Base-by-base conservation (phyloP, 2,113 vertebrate species). In the Sylvia atricapilla region DNA sequence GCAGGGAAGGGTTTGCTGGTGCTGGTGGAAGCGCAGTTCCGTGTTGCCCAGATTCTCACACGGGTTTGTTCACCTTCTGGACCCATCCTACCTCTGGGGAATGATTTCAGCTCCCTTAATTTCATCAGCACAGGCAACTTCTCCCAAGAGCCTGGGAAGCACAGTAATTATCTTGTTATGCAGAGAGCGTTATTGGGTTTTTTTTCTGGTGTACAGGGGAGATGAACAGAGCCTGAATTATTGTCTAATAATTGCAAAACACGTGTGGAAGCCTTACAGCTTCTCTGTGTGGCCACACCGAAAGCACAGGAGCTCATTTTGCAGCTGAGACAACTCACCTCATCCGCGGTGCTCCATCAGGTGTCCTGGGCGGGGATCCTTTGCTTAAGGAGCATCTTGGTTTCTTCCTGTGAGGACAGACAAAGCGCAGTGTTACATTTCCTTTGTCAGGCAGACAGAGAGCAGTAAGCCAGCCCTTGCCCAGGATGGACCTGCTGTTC, bases 381-480 rank as follows among this genome's bases (percentile, higher is more conserved):
- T 53, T 41, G 67, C 76, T 89, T 14, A 14, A 2, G 41, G 46
- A 56, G 21, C 89, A 84, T 72, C 63, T 68, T 11, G 62, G 37
- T 72, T 88, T 86, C 78, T 72, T 55, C 13, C 94, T 96, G 94
- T 53, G 20, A n/a, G 76, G 72, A 87, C 41, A 93, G 83, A 89
- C 66, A 21, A 69, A 87, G 17, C 7, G 20, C 1, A 0, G 13
- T 6, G 88, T 96, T 50, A 90, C 60, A 7, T 35, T 90, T 56
- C 55, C 39, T 9, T 43, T 22, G 30, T 14, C 63, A 9, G 8
- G 14, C 46, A 66, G 39, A 5, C 53, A 83, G 39, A 41, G 49
- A 55, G 43, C 68, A 41, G 60, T 1, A 44, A 68, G 13, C 39
- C 91, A 90, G 60, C 55, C 52, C 64, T 64, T 7, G 28, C 53